These are phyloP conservation scores for Drosophila nikananu DNA, from an alignment of 1,140 invertebrate genomes.

Conservation along the genomic window DNA sequence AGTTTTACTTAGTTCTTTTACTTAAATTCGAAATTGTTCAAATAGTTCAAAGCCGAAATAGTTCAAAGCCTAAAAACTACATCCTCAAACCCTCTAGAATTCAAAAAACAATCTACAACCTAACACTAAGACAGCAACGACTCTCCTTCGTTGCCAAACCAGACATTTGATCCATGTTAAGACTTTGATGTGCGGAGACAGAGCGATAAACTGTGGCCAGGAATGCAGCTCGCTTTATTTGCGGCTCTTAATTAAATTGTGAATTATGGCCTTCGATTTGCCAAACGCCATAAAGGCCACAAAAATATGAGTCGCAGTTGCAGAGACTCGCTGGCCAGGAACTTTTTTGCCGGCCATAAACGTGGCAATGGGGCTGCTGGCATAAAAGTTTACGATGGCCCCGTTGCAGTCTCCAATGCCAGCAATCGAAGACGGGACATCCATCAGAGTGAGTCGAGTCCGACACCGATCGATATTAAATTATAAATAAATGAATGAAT, in stretches of 20 bases:
- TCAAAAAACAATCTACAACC: background rate
- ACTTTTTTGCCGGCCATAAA: slow-evolving; percentile 61
- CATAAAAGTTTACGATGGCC: slow-evolving; percentile 73
- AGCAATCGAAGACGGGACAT: slow-evolving; percentile 34
- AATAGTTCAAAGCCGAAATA: too few species aligned
- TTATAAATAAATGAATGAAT: slow-evolving; percentile 85
- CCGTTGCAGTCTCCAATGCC: slow-evolving; percentile 38
- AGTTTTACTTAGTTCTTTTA: background rate
- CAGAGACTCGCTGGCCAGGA: slow-evolving; percentile 25
- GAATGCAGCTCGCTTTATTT: slow-evolving; percentile 65
- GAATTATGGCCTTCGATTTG: slow-evolving; percentile 82
- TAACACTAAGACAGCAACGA: slow-evolving; percentile 11
- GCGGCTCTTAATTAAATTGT: slow-evolving; percentile 84
- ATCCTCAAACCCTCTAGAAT: background rate
- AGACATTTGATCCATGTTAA: slow-evolving; percentile 37
- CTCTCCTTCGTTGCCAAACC: background rate
- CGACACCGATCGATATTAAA: slow-evolving; percentile 80
- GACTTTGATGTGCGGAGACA: slow-evolving; percentile 16
- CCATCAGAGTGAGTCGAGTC: slow-evolving; percentile 64
- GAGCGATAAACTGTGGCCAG: slow-evolving; percentile 44
- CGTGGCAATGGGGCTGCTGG: slow-evolving; percentile 52
- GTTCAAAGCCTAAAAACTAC: background rate
- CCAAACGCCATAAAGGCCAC: slow-evolving; percentile 75
- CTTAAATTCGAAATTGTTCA: background rate
- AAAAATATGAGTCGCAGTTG: slow-evolving; percentile 71